Evolutionary conservation across 1,140 invertebrate species (phyloP), one percentile per base, ranked within the genome.

Genomic region (Phocides pigmalion): DNA sequence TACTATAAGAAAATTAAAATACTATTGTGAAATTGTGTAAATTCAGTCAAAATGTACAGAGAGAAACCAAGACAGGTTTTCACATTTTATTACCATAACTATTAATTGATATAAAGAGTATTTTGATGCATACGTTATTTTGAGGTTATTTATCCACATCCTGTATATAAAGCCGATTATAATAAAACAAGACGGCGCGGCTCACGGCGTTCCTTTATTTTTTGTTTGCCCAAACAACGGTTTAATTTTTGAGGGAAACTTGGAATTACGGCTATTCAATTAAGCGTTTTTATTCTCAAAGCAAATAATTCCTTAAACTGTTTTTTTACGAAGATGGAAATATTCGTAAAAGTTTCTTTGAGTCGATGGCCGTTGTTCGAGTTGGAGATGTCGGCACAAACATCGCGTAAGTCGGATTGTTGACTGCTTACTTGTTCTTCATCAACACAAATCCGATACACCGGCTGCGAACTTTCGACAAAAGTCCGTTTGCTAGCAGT

Each of bases 251-350:
- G 53, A 58, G 39, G 22, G 25, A 58, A 58, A 46, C 54, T 51
- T 32, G 54, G 54, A 58, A 44, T 58, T 58, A 58, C 54, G 14
- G 54, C 54, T 44, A 59, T 59, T 46, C 41, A 59, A 59, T 59
- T 59, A 59, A 59, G 25, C 41, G 25, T 32, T 59, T 59, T 59
- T 59, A 17, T 59, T 59, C 41, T 44, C 11, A 32, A 46, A 59
- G 54, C 25, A 59, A 59, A 35, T 16, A 59, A 59, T 47, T 47
- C 56, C n/a, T 17, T 16, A 0, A 19, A 46, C 15, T 46, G 56
- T 59, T 59, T 59, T 42, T 59, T 47, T 37, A 25, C 42, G 42
- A 59, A 47, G 56, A 37, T 59, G 42, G 16, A 59, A 59, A 59
- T 59, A 20, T 59, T 59, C 12, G 16, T 37, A 47, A 59, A 59